A percentile compares a stretch with the other conserved stretches of the same genome.
phyloP scores from a whole-genome alignment of 2,113 vertebrate genomes.

The Oncorhynchus clarkii region DNA sequence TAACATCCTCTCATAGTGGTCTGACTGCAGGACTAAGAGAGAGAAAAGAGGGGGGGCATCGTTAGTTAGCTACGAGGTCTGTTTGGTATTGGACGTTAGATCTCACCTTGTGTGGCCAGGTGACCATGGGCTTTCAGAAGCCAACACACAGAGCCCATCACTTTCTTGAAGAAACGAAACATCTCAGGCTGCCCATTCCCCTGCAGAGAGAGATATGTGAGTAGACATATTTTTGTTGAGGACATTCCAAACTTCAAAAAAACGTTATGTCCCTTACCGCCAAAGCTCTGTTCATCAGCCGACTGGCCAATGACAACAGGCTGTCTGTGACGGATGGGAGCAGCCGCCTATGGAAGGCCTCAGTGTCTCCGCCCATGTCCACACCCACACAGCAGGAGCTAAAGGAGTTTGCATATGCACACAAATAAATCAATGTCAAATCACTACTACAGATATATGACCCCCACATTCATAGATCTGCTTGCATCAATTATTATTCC shows the following conservation, averaged over 20 bases:
- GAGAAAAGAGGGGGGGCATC: constrained; percentile 1
- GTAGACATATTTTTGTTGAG: neutral
- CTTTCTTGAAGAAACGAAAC: constrained; percentile 74
- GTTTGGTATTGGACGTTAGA: no score
- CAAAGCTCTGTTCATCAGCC: constrained; percentile 29
- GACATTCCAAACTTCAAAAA: no score
- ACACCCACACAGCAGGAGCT: constrained; percentile 60
- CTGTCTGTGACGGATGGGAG: constrained; percentile 54
- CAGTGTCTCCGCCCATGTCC: constrained; percentile 10
- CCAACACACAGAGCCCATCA: constrained; percentile 83
- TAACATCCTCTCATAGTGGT: constrained; percentile 82
- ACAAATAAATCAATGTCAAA: neutral
- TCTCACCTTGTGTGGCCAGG: constrained; percentile 79
- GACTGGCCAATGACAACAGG: constrained; percentile 57
- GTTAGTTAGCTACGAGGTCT: neutral
- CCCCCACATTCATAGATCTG: neutral
- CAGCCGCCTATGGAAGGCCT: constrained; percentile 53
- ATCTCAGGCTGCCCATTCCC: constrained; percentile 74
- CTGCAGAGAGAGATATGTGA: constrained; percentile 52
- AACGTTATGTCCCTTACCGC: constrained; percentile 23
- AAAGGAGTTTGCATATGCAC: neutral
- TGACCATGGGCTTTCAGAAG: constrained; percentile 76
- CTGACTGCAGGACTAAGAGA: constrained; percentile 81
- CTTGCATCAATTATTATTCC: no score
- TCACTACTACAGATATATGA: neutral